These are phyloP conservation scores for Castor canadensis DNA, from an alignment of 2,113 vertebrate species.

Conservation along the genomic window DNA sequence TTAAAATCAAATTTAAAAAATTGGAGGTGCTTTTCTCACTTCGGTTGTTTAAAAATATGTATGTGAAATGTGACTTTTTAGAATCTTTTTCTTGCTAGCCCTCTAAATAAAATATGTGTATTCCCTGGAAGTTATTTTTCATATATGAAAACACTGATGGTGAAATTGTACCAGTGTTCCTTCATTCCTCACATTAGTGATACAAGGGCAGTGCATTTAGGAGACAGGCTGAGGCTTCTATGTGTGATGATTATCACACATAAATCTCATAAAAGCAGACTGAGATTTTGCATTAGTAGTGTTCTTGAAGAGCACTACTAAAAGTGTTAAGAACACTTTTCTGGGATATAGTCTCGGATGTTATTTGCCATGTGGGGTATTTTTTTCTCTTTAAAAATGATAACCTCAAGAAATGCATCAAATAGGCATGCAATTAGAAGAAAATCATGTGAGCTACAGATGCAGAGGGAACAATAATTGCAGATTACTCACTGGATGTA, in stretches of 20 bases:
- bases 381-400: slow-evolving; percentile 22
- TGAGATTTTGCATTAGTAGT: neutral
- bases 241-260: neutral
- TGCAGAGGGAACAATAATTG: neutral
- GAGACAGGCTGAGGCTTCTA: neutral
- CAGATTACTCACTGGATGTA: neutral
- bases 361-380: neutral
- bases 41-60: neutral
- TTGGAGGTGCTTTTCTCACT: neutral
- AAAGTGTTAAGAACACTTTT: neutral
- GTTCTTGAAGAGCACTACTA: no score
- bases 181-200: neutral
- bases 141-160: neutral
- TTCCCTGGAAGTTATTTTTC: neutral
- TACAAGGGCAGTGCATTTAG: neutral
- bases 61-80: neutral
- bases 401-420: neutral
- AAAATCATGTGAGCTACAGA: neutral
- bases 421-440: neutral
- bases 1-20: slow-evolving; percentile 10
- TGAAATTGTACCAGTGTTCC: neutral
- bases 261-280: neutral
- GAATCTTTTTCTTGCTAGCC: neutral
- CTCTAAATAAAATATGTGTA: slow-evolving; percentile 2
- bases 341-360: slow-evolving; percentile 7